Evolutionary conservation across 37 sponge, comb jelly and placozoan genomes (phyloP), one percentile per base, ranked within the genome.

Genomic region (Bolinopsis microptera): DNA sequence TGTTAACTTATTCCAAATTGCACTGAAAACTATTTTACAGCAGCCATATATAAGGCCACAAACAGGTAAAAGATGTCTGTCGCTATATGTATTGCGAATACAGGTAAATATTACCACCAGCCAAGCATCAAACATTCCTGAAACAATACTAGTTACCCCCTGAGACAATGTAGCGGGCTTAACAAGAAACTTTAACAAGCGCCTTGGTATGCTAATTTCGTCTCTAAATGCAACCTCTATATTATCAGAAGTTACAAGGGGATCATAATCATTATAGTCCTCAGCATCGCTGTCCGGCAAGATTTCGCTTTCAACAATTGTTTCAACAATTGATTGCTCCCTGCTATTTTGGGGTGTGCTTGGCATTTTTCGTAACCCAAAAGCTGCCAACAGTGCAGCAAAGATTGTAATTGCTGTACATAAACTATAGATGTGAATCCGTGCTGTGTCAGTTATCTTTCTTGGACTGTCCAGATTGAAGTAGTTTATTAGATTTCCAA

Each of bases 31-130:
- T 1, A 80, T 34, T 22, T 80, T 80, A 80, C 82, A 80, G 30
- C 82, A 80, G 33, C 82, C 82, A 80, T 32, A 80, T 31, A 80
- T 80, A 8, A 80, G 21, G 16, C 82, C 82, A 80, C 24, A 80
- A 5, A 80, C 32, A 8, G 82, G 82, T 33, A 80, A 30, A 34
- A 80, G 30, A 9, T 80, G 82, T 30, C 82, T 80, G 82, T 80
- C 37, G 37, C 38, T 80, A 22, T 80, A 80, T 33, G 82, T 35
- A 33, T 33, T 80, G 21, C 82, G 24, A 8, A 80, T 80, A 22
- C 82, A 80, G 3, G 35, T 80, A 33, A 31, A 36, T 24, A 33
- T 35, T 80, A 80, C 32, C 1, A 80, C 82, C 37, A 80, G 9
- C 82, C 82, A 80, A 3, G 37, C 34, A 34, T 80, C 82, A 80